Evolutionary conservation across 2,113 vertebrate species (phyloP).

Genomic region (Echinops telfairi): DNA sequence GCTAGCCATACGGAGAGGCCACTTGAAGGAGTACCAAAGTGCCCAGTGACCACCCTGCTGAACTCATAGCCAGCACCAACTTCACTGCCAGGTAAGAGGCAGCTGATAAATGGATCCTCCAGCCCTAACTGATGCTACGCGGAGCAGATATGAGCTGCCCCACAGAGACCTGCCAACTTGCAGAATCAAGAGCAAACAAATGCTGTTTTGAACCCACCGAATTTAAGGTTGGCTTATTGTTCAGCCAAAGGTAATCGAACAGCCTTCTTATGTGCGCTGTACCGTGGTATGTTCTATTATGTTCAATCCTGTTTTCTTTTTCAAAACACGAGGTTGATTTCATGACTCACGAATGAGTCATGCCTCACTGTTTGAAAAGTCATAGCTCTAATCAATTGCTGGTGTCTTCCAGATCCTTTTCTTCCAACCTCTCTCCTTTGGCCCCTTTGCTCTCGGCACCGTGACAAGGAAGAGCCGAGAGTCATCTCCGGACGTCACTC

Average conservation of each 20-base stretch:
- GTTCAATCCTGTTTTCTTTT: conserved; percentile 39
- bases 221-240: conserved; percentile 7
- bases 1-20: background rate
- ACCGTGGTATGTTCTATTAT: background rate
- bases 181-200: background rate
- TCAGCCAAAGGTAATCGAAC: background rate
- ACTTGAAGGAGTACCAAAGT: background rate
- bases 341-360: conserved; percentile 26
- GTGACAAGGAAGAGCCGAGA: background rate
- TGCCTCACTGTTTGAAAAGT: background rate
- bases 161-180: background rate
- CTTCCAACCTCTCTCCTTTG: background rate
- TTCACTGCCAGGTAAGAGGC: background rate
- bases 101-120: background rate
- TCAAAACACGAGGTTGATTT: conserved; percentile 51
- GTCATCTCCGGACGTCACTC: background rate
- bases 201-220: background rate
- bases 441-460: background rate
- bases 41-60: background rate
- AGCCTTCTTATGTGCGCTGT: background rate
- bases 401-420: background rate
- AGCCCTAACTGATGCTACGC: background rate
- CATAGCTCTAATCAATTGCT: background rate
- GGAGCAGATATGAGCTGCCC: background rate
- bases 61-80: background rate